Evolutionary conservation across 2,797 vertebrate species (phyloP).

Genomic region (Sebastes nivosus): DNA sequence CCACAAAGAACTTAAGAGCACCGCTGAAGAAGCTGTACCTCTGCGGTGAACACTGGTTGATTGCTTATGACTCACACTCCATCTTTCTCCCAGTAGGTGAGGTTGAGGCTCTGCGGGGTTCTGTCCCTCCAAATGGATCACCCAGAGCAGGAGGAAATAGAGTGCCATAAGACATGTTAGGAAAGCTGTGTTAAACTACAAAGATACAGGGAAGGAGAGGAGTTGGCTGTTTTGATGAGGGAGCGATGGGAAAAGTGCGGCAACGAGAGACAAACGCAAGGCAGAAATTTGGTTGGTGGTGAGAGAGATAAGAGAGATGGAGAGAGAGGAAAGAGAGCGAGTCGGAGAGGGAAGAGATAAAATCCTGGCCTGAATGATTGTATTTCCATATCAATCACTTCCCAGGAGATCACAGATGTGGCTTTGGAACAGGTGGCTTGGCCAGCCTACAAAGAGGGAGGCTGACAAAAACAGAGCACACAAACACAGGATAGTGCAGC

Average conservation of each 20-base stretch:
- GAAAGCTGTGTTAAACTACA: constrained; percentile 58
- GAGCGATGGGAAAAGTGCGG: constrained; percentile 27
- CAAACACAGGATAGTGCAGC: constrained; percentile 50
- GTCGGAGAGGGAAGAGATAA: constrained; percentile 68
- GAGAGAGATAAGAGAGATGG: constrained; percentile 66
- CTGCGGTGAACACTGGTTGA: constrained; percentile 57
- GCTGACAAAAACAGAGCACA: constrained; percentile 76
- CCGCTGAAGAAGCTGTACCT: constrained; percentile 10
- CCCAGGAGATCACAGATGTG: constrained; percentile 87
- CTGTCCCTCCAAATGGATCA: constrained; percentile 77
- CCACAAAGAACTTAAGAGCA: constrained; percentile 3
- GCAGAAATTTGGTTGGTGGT: constrained; percentile 66
- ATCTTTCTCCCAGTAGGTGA: constrained; percentile 75
- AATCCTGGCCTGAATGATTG: constrained; percentile 84
- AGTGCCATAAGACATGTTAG: constrained; percentile 50
- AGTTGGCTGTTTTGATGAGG: constrained; percentile 27
- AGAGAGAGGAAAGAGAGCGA: constrained; percentile 45
- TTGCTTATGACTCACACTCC: constrained; percentile 74
- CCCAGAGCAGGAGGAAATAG: constrained; percentile 52
- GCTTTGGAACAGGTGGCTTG: constrained; percentile 87
- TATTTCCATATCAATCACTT: constrained; percentile 90
- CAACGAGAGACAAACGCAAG: constrained; percentile 50
- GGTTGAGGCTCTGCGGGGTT: constrained; percentile 62
- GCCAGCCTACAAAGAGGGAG: constrained; percentile 81
- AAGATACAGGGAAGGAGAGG: constrained; percentile 38